These are phyloP conservation scores for Karalla daura DNA, from an alignment of 2,797 vertebrate genomes.

Conservation along the genomic window DNA sequence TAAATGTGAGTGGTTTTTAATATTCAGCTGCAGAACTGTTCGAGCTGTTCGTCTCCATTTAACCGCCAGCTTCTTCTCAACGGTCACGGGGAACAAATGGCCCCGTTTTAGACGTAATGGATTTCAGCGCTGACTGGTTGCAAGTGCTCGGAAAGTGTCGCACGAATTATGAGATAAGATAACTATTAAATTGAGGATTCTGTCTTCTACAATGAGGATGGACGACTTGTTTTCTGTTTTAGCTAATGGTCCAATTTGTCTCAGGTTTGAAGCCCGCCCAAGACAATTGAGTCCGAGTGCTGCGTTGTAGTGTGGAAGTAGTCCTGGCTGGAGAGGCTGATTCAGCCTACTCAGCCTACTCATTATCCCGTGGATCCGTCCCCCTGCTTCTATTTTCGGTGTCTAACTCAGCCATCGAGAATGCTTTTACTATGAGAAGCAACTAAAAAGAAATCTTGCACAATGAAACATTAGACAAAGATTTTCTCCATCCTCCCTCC, in stretches of 20 bases:
- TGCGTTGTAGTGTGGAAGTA: slow-evolving; percentile 14
- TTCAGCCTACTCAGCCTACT: slow-evolving; percentile 40
- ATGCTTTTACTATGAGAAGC: slow-evolving; percentile 22
- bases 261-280: slow-evolving; percentile 15
- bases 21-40: slow-evolving; percentile 59
- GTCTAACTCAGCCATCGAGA: slow-evolving; percentile 12
- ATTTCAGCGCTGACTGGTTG: slow-evolving; percentile 45
- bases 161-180: slow-evolving; percentile 50
- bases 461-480: slow-evolving; percentile 1
- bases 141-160: slow-evolving; percentile 41
- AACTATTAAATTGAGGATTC: slow-evolving; percentile 31
- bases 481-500: neutral
- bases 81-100: slow-evolving; percentile 61
- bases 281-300: slow-evolving; percentile 17
- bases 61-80: slow-evolving; percentile 36
- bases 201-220: slow-evolving; percentile 17
- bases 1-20: slow-evolving; percentile 61
- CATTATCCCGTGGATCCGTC: slow-evolving; percentile 40
- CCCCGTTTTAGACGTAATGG: slow-evolving; percentile 59
- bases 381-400: slow-evolving; percentile 37
- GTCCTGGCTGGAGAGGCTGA: slow-evolving; percentile 35
- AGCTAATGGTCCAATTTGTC: slow-evolving; percentile 18
- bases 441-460: slow-evolving; percentile 20
- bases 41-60: slow-evolving; percentile 72
- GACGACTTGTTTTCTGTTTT: slow-evolving; percentile 36